Conservation (phyloP, 2,888 invertebrate species). For the Stenoptilia bipunctidactyla region DNA sequence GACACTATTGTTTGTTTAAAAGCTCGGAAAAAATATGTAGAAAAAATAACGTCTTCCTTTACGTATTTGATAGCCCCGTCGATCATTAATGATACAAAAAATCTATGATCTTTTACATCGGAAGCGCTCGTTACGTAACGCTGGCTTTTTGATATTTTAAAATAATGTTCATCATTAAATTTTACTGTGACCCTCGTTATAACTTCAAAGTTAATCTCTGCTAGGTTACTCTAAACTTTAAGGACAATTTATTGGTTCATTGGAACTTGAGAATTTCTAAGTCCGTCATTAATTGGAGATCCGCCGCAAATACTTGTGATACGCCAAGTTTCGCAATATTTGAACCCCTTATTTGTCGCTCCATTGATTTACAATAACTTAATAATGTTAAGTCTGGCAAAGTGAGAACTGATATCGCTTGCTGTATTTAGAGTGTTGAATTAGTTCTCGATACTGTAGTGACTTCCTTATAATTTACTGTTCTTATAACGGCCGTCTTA, state of each 20-base stretch:
- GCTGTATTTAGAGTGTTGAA: too few species aligned
- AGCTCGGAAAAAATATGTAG: conserved; percentile 23
- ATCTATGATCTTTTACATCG: too few species aligned
- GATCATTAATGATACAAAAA: background rate
- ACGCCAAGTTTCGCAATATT: conserved; percentile 40
- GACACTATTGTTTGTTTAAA: conserved; percentile 51
- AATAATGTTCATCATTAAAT: too few species aligned
- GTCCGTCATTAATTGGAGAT: conserved; percentile 46
- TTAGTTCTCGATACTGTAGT: too few species aligned
- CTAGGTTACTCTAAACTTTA: conserved; percentile 18
- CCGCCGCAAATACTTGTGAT: conserved; percentile 27
- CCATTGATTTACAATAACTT: conserved; percentile 38
- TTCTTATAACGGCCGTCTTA: too few species aligned
- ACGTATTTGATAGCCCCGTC: background rate
- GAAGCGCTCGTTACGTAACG: too few species aligned
- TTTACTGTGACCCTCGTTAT: conserved; percentile 9
- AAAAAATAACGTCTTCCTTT: conserved; percentile 47
- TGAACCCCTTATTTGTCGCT: conserved; percentile 40
- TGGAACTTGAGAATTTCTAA: conserved; percentile 41
- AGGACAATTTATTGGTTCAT: conserved; percentile 40
- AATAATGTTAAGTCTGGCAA: conserved; percentile 22
- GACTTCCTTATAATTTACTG: too few species aligned
- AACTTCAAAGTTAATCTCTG: conserved; percentile 26
- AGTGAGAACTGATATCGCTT: conserved; percentile 1
- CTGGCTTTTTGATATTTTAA: too few species aligned